These are phyloP conservation scores for Polia nebulosa DNA, from an alignment of 2,888 invertebrate genomes.

Conservation along the genomic window DNA sequence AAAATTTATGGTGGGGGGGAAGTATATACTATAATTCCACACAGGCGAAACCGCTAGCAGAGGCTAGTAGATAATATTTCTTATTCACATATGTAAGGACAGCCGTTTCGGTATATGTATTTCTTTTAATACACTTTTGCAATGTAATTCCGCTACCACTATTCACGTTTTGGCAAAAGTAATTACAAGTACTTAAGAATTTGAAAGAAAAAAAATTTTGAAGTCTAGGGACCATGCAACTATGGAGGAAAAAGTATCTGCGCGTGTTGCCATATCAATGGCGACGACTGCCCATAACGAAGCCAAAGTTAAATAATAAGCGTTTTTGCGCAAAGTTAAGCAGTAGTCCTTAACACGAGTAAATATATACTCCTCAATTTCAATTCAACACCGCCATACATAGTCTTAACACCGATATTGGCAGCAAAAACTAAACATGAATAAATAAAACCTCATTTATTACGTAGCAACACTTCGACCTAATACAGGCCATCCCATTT, in stretches of 20 bases:
- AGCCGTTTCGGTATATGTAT: neutral
- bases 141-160: neutral
- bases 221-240: neutral
- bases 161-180: neutral
- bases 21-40: too few species aligned
- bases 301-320: conserved; percentile 1
- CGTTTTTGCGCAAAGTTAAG: conserved; percentile 10
- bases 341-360: neutral
- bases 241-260: neutral
- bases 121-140: neutral
- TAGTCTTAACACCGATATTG: conserved; percentile 39
- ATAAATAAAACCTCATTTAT: conserved; percentile 40
- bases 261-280: conserved; percentile 13
- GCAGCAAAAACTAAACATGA: conserved; percentile 41
- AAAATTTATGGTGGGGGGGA: too few species aligned
- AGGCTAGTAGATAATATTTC: too few species aligned
- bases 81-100: too few species aligned
- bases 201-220: neutral
- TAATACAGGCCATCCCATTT: conserved; percentile 41
- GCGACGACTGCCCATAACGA: conserved; percentile 8
- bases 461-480: conserved; percentile 20
- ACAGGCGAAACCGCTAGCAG: too few species aligned
- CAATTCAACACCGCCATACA: conserved; percentile 36
- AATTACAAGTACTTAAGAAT: too few species aligned
- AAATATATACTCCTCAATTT: conserved; percentile 29